Evolutionary conservation across 2,797 vertebrate genomes (phyloP), one percentile per base, ranked within the genome.

Genomic region (Rhinoraja longicauda): DNA sequence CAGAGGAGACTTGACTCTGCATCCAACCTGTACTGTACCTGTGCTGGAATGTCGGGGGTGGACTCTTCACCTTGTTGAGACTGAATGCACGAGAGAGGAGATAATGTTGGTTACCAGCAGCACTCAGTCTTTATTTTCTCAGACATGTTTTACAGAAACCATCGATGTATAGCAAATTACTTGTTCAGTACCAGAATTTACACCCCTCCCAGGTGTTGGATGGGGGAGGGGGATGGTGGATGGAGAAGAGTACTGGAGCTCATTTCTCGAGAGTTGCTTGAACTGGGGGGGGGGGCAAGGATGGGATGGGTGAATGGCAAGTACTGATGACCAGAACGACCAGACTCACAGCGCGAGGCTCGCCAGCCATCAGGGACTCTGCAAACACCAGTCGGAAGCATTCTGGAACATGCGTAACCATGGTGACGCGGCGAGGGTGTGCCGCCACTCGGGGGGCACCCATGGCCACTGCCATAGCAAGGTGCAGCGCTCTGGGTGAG

Each of bases 401-500:
- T 99, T 99, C 26, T 94, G 94, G 94, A 99, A 98, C 95, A 99
- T 97, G 29, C 95, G 95, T 29, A 98, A 95, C 98, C 98, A 99
- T 0, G 98, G 98, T 0, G 97, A 98, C 0, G 95, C 94, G 0
- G 94, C 93, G 45, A 97, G 95, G 0, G 95, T 95, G 9, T 94
- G 62, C 8, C 96, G 96, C 93, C 97, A 95, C 0, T 95, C 94
- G 32, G 94, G 94, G 0, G 98, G 98, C 29, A 96, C 96, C 98
- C 98, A 99, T 0, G 98, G 95, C 98, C 98, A 99, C 95, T 99
- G 98, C 98, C 98, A 99, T 32, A 95, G 94, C 75, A 97, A 94
- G 88, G 98, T 97, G 6, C 97, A 97, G n/a, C 98, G 96, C 95
- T 99, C 98, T 0, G 98, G 98, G 94, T 99, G 98, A 0, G 98